Evolutionary conservation across 2,888 invertebrate species (phyloP).

Genomic region (Priapulus caudatus): DNA sequence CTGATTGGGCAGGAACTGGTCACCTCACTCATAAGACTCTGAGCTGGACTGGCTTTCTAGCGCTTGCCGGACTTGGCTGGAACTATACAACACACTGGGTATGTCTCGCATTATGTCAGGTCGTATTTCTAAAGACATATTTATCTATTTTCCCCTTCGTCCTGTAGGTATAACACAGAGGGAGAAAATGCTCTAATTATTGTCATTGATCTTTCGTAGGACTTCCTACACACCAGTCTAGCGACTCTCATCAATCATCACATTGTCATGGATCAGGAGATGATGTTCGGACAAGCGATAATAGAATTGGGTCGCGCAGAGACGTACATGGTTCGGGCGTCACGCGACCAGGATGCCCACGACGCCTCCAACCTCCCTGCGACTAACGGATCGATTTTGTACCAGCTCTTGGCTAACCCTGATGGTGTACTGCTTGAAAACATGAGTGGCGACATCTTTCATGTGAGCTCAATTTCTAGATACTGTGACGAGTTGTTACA

Average conservation of each 20-base stretch:
- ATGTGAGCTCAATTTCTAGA: too few species aligned
- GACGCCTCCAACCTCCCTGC: conserved; percentile 45
- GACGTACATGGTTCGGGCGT: conserved; percentile 44
- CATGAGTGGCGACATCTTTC: conserved; percentile 46
- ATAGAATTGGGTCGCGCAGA: conserved; percentile 48
- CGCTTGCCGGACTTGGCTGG: conserved; percentile 48
- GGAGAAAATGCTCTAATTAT: neutral
- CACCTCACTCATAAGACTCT: conserved; percentile 48
- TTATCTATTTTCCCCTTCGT: neutral
- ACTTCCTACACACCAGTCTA: conserved; percentile 42
- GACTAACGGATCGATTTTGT: conserved; percentile 46
- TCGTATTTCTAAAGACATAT: too few species aligned
- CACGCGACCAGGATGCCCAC: conserved; percentile 42
- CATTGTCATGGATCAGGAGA: conserved; percentile 43
- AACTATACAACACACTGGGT: conserved; percentile 44
- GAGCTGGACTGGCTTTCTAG: conserved; percentile 48
- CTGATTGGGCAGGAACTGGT: conserved; percentile 49
- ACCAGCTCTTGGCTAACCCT: conserved; percentile 48
- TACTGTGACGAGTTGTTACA: neutral
- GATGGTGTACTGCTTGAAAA: conserved; percentile 48
- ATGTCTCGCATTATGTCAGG: conserved; percentile 15
- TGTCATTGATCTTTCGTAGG: conserved; percentile 29
- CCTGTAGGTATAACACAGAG: neutral
- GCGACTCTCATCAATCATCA: conserved; percentile 45
- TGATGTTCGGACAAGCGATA: conserved; percentile 43